Conservation (phyloP, 1,140 invertebrate genomes). For the Drosophila suzukii region DNA sequence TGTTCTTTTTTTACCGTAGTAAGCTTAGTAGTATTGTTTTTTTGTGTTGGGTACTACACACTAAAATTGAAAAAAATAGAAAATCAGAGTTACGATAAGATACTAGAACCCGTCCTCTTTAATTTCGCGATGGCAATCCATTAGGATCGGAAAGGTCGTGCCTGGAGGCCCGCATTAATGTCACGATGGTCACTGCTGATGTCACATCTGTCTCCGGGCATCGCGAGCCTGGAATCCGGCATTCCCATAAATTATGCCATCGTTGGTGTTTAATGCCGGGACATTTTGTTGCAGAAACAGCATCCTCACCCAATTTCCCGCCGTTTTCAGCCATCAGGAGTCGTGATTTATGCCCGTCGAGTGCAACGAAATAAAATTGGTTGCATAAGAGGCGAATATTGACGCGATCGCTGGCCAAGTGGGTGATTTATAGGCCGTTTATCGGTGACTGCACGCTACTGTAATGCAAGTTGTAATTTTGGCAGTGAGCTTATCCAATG, state of each 20-base stretch:
- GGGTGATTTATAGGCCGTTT: constrained; percentile 74
- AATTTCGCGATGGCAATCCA: constrained; percentile 20
- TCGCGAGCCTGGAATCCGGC: constrained; percentile 40
- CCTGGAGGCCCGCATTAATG: constrained; percentile 37
- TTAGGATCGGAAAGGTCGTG: constrained; percentile 18
- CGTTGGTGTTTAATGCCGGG: constrained; percentile 64
- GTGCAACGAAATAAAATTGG: constrained; percentile 71
- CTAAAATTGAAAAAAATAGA: too few species aligned
- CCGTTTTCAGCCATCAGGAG: constrained; percentile 27
- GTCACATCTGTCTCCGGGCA: constrained; percentile 71
- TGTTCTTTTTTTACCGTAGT: too few species aligned
- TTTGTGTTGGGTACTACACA: too few species aligned
- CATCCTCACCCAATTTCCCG: constrained; percentile 4
- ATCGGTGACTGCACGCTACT: constrained; percentile 25
- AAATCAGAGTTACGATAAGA: not conserved
- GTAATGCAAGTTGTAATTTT: constrained; percentile 60
- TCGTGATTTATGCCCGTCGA: constrained; percentile 68
- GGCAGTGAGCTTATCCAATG: not conserved
- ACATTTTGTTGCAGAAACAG: constrained; percentile 55
- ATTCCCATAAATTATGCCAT: constrained; percentile 69
- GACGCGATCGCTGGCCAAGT: constrained; percentile 68
- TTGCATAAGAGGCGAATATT: constrained; percentile 64
- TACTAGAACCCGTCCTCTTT: not conserved
- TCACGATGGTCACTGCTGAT: constrained; percentile 56
- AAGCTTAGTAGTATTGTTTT: too few species aligned